These are phyloP conservation scores for Sitobion miscanthi DNA, from an alignment of 1,140 invertebrate species.

Conservation along the genomic window DNA sequence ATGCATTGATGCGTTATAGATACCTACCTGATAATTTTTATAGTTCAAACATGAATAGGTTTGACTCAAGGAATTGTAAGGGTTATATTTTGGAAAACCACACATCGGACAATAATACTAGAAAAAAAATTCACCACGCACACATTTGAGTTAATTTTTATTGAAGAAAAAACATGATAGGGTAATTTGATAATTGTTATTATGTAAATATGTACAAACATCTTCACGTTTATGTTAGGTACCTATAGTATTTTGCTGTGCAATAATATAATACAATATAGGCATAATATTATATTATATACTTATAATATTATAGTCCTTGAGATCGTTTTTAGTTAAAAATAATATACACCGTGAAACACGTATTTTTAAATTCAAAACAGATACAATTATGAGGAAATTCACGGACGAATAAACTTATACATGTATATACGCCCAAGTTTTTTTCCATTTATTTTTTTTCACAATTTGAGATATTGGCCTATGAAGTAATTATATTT, in stretches of 20 bases:
- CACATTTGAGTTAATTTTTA: background rate
- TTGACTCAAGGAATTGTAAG: background rate
- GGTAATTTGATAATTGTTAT: background rate
- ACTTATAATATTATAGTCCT: background rate
- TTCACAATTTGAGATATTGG: background rate
- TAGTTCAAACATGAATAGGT: background rate
- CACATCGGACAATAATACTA: background rate
- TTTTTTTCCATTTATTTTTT: background rate
- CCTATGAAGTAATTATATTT: background rate
- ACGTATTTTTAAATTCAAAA: conserved; percentile 24
- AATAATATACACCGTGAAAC: background rate
- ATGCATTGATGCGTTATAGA: no score
- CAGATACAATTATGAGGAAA: background rate
- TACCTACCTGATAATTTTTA: conserved; percentile 32
- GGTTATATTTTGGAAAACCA: background rate
- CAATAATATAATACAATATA: background rate
- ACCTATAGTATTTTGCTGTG: background rate
- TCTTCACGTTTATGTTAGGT: background rate
- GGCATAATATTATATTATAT: background rate
- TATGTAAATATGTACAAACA: background rate
- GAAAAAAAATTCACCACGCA: background rate
- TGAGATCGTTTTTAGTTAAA: conserved; percentile 11
- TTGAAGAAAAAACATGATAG: background rate
- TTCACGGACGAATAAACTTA: conserved; percentile 9
- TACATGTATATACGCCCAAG: background rate